Base-by-base conservation (phyloP, 2,113 vertebrate genomes). In the Clarias gariepinus region DNA sequence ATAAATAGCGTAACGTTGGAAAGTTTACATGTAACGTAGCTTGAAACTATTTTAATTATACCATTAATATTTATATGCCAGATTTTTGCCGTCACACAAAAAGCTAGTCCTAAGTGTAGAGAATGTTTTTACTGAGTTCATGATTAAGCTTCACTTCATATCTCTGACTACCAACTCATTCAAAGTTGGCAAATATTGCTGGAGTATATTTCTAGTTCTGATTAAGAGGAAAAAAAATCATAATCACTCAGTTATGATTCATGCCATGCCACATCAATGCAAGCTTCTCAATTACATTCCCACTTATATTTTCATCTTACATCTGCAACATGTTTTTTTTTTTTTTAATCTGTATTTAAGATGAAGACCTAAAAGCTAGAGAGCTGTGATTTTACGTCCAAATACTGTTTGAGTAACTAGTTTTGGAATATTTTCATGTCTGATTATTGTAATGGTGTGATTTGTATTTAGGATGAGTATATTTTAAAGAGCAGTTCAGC, bases 321-420 rank as follows among this genome's bases (percentile, higher is more conserved):
- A 94, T 95, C 93, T 94, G 93, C 88, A 91, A 92, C 92, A 91
- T 93, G 93, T 93, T 91, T 94, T 94, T 33, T 94, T 95, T 94
- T 94, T 95, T 58, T 58, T 4, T 6, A 23, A 94, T 94, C 95
- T 95, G 93, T 95, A 95, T 95, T 95, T 94, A 95, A 94, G 90
- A 92, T 94, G 94, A 92, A 94, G 94, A 90, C 93, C 92, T 93
- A 92, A 92, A 94, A 94, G 94, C 94, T 95, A 95, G 93, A 94
- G 94, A 94, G 94, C 95, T 95, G 95, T 95, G 93, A 94, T 91
- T 93, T 94, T 91, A 89, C 89, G 47, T 92, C 93, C 91, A 91
- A 92, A 90, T 94, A 93, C 92, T 94, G 94, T 92, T 90, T 93
- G 89, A 94, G 91, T 89, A 92, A 93, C 90, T 94, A 95, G 93